These are phyloP conservation scores for Enteromius thamalakanensis DNA, from an alignment of 2,797 vertebrate genomes.

Conservation along the genomic window DNA sequence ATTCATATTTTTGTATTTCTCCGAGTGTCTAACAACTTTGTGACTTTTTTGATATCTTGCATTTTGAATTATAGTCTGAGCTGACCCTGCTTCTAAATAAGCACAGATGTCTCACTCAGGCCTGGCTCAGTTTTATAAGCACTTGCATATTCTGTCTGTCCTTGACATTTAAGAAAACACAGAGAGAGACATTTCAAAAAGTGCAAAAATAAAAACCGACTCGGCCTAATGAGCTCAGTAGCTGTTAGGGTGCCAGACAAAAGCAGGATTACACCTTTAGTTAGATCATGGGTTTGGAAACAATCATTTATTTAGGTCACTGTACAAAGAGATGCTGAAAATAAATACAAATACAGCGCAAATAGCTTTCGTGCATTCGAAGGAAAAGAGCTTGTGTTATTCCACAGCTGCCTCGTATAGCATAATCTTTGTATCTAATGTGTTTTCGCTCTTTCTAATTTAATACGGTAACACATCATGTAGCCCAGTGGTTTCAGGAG, in stretches of 20 bases:
- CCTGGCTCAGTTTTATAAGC: slow-evolving; percentile 1
- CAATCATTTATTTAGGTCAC: slow-evolving; percentile 55
- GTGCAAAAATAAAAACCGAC: not conserved
- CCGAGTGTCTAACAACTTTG: not conserved
- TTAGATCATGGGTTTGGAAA: slow-evolving; percentile 50
- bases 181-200: slow-evolving; percentile 3
- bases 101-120: not conserved
- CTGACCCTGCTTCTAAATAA: slow-evolving; percentile 6
- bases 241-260: slow-evolving; percentile 27
- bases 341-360: not conserved
- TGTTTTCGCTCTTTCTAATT: slow-evolving; percentile 10
- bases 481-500: slow-evolving; percentile 2
- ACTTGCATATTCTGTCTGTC: slow-evolving; percentile 31
- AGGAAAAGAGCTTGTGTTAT: slow-evolving; percentile 17
- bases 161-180: slow-evolving; percentile 43
- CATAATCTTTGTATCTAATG: slow-evolving; percentile 12
- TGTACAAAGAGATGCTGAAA: slow-evolving; percentile 33
- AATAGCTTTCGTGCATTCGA: slow-evolving; percentile 21
- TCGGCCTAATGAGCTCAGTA: slow-evolving; percentile 12
- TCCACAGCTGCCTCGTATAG: not conserved
- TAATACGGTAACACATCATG: not conserved
- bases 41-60: not conserved
- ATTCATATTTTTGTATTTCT: slow-evolving; percentile 3
- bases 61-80: not conserved
- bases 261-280: slow-evolving; percentile 41